phyloP scores from a whole-genome alignment of 1,140 invertebrate genomes.

The Drepana arcuata region DNA sequence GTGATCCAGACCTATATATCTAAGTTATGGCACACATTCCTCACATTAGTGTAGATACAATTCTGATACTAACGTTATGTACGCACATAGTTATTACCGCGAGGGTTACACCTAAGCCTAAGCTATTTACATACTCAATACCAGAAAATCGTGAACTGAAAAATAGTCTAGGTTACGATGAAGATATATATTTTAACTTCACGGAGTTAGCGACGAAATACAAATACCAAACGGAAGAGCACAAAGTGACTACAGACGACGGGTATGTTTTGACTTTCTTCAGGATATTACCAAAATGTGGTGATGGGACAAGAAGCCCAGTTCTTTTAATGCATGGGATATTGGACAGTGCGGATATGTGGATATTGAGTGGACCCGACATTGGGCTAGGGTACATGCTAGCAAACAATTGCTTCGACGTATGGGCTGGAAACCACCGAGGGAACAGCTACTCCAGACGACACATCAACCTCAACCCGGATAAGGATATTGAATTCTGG shows the following conservation, averaged over 20 bases:
- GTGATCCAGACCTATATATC: slow-evolving; percentile 5
- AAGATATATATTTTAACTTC: slow-evolving; percentile 37
- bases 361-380: slow-evolving; percentile 72
- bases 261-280: slow-evolving; percentile 76
- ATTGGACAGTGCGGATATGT: slow-evolving; percentile 77
- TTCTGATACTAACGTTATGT: neutral
- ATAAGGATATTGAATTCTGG: slow-evolving; percentile 70
- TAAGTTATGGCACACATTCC: too few species aligned
- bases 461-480: slow-evolving; percentile 67
- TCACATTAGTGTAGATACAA: too few species aligned
- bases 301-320: slow-evolving; percentile 20
- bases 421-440: slow-evolving; percentile 81
- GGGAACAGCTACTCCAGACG: slow-evolving; percentile 81
- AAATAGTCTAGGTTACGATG: slow-evolving; percentile 18
- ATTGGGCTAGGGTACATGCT: slow-evolving; percentile 60
- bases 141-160: slow-evolving; percentile 21
- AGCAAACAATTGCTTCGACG: slow-evolving; percentile 77
- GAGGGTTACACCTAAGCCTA: neutral
- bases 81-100: neutral
- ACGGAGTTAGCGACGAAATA: slow-evolving; percentile 33
- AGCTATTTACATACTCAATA: slow-evolving; percentile 13
- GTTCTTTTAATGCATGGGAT: slow-evolving; percentile 83
- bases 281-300: slow-evolving; percentile 69
- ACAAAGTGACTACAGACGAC: slow-evolving; percentile 70
- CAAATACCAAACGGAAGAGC: slow-evolving; percentile 28